Conservation (phyloP, 2,888 invertebrate genomes). For the Pyrochroa serraticornis region DNA sequence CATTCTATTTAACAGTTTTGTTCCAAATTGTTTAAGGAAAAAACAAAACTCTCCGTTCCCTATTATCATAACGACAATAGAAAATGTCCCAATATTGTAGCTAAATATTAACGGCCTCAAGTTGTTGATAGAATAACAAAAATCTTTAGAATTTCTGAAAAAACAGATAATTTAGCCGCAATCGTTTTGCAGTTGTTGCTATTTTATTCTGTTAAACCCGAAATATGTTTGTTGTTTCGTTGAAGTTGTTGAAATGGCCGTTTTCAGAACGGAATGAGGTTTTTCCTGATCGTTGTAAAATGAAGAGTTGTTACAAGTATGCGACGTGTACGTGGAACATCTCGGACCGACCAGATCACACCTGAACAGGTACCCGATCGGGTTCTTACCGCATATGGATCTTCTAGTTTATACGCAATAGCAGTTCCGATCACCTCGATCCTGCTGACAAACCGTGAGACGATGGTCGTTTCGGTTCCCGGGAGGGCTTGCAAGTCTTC, state of each 20-base stretch:
- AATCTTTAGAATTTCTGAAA: too few species aligned
- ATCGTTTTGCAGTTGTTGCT: too few species aligned
- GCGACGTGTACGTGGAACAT: conserved; percentile 32
- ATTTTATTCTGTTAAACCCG: too few species aligned
- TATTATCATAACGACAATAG: too few species aligned
- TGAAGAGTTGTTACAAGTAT: conserved; percentile 24
- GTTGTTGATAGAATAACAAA: too few species aligned
- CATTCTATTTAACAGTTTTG: too few species aligned
- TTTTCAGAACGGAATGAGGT: conserved; percentile 30
- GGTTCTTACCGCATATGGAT: conserved; percentile 27
- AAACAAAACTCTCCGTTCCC: too few species aligned
- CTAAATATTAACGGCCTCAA: too few species aligned
- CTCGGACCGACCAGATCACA: conserved; percentile 31
- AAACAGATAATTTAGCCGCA: too few species aligned
- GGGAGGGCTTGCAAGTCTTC: conserved; percentile 27
- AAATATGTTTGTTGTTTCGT: too few species aligned
- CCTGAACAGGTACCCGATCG: conserved; percentile 28
- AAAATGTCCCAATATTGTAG: too few species aligned
- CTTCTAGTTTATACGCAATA: conserved; percentile 26
- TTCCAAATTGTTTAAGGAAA: too few species aligned
- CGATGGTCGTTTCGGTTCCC: conserved; percentile 16
- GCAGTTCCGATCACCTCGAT: conserved; percentile 23
- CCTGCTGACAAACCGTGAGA: conserved; percentile 31
- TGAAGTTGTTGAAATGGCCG: background rate
- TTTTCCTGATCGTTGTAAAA: conserved; percentile 25